These are phyloP conservation scores for Bradypus variegatus DNA, from an alignment of 2,797 vertebrate species.

Conservation along the genomic window DNA sequence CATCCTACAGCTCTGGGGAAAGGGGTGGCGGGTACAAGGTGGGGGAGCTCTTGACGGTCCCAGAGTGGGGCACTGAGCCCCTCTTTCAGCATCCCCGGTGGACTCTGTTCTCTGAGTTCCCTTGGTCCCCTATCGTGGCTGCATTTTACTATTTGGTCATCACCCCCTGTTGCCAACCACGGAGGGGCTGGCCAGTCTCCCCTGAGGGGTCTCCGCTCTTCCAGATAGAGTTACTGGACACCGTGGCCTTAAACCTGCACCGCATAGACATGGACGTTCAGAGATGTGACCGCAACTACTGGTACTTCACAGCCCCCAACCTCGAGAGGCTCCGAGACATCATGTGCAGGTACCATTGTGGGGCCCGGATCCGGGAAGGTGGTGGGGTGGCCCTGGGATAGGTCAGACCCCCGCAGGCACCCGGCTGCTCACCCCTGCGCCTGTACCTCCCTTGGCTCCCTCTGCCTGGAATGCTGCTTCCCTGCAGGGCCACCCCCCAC, in stretches of 20 bases:
- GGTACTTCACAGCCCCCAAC: conserved; percentile 91
- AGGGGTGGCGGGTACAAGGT: not conserved
- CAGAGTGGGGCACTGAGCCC: not conserved
- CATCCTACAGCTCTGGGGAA: not conserved
- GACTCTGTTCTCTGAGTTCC: not conserved
- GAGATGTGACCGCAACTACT: conserved; percentile 95
- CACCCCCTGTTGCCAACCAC: not conserved
- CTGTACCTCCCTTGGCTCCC: not conserved
- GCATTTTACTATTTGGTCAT: not conserved
- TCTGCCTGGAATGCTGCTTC: not conserved
- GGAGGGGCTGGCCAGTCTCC: not conserved
- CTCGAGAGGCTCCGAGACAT: conserved; percentile 93
- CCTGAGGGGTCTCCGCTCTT: conserved; percentile 44
- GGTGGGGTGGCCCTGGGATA: not conserved
- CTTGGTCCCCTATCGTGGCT: not conserved
- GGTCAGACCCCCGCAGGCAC: not conserved
- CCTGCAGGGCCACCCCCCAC: not conserved
- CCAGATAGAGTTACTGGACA: conserved; percentile 96
- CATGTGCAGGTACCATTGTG: conserved; percentile 90
- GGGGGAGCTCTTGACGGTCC: not conserved
- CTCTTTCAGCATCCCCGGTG: not conserved
- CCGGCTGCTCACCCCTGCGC: not conserved
- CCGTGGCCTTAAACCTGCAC: conserved; percentile 94
- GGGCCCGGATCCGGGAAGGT: not conserved
- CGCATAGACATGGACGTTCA: conserved; percentile 98